A percentile compares a stretch with the other conserved stretches of the same genome.
phyloP scores from a whole-genome alignment of 2,113 vertebrate genomes.

The Oenanthe oenanthe region DNA sequence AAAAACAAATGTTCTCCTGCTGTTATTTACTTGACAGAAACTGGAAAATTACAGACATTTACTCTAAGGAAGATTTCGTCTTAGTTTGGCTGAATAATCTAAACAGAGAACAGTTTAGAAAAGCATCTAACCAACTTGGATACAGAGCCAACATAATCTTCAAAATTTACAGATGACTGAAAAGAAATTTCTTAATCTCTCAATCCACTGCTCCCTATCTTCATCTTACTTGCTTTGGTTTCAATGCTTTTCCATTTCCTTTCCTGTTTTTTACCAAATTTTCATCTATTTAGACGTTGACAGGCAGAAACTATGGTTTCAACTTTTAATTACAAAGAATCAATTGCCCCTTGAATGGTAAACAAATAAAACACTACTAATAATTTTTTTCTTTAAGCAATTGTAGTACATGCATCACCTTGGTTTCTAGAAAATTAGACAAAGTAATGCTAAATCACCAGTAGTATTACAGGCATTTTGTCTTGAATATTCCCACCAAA shows the following conservation, averaged over 20 bases:
- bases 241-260: not conserved
- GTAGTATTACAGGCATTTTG: not conserved
- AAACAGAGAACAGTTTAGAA: constrained; percentile 18
- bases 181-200: not conserved
- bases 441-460: not conserved
- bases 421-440: not conserved
- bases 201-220: not conserved
- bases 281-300: not conserved
- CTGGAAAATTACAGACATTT: constrained; percentile 51
- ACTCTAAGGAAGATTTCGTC: constrained; percentile 26
- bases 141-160: not conserved
- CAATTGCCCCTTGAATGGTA: not conserved
- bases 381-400: not conserved
- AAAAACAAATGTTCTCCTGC: constrained; percentile 60
- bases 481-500: not conserved
- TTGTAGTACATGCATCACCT: not conserved
- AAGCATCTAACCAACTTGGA: not conserved
- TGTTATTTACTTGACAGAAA: constrained; percentile 65
- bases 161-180: not conserved
- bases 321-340: not conserved
- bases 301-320: not conserved
- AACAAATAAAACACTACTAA: not conserved
- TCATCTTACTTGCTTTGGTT: not conserved
- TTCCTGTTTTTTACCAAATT: not conserved
- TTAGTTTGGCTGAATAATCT: constrained; percentile 14